Percentiles rank a stretch among this genome's conserved stretches.
These are phyloP conservation scores for Silurus meridionalis DNA, from an alignment of 2,113 vertebrate species.

Conservation along the genomic window DNA sequence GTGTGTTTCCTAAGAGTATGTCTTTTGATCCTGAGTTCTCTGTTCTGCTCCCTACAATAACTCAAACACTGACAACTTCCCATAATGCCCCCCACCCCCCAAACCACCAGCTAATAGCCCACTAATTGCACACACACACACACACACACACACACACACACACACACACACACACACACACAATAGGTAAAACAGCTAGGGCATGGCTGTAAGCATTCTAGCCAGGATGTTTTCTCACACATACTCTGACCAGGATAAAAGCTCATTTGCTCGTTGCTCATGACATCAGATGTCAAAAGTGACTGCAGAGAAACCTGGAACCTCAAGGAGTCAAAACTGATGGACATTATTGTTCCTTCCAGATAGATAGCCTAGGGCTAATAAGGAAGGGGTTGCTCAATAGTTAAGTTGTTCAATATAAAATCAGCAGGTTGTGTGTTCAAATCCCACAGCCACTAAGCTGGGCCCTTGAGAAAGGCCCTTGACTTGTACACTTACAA, in stretches of 20 bases:
- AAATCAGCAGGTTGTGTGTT: too few species aligned
- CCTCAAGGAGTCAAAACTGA: neutral
- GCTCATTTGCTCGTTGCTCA: too few species aligned
- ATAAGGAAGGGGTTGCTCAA: neutral
- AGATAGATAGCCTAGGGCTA: neutral
- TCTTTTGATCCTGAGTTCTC: constrained; percentile 9
- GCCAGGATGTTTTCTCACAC: neutral
- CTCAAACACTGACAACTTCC: constrained; percentile 19
- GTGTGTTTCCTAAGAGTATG: neutral
- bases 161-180: neutral
- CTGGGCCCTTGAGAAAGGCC: too few species aligned
- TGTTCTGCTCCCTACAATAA: constrained; percentile 4
- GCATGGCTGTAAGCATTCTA: neutral
- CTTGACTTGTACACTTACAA: too few species aligned
- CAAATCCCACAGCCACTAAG: too few species aligned
- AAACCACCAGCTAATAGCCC: neutral
- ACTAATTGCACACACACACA: constrained; percentile 9
- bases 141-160: constrained; percentile 7
- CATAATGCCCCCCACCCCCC: neutral
- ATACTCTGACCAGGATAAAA: neutral
- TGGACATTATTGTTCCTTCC: neutral
- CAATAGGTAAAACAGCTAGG: neutral
- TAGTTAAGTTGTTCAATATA: too few species aligned
- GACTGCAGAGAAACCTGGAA: neutral
- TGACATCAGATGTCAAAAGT: neutral